These are phyloP conservation scores for Diarsia rubi DNA, from an alignment of 2,888 invertebrate species.

Conservation along the genomic window DNA sequence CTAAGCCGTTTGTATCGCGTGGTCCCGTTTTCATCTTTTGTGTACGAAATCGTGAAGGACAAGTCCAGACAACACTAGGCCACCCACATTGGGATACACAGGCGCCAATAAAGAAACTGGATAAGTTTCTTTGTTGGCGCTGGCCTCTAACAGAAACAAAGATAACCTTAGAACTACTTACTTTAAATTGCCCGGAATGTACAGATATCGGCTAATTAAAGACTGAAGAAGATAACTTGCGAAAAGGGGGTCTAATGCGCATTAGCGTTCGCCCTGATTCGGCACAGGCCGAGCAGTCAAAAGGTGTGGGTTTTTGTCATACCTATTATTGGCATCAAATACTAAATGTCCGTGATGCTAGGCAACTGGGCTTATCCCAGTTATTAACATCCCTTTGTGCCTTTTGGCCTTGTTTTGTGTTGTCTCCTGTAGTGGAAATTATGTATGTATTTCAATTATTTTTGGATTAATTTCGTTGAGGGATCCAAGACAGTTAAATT, in stretches of 20 bases:
- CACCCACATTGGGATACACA: constrained; percentile 27
- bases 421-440: too few relatives aligned
- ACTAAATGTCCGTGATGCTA: too few relatives aligned
- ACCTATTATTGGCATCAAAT: too few relatives aligned
- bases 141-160: constrained; percentile 19
- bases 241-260: neutral
- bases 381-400: too few relatives aligned
- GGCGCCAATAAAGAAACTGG: too few relatives aligned
- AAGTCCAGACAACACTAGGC: constrained; percentile 1
- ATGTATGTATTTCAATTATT: too few relatives aligned
- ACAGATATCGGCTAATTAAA: constrained; percentile 1
- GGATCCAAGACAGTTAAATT: too few relatives aligned
- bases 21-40: constrained; percentile 1
- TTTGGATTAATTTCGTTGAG: too few relatives aligned
- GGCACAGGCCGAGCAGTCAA: neutral
- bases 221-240: neutral
- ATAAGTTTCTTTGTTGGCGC: constrained; percentile 39
- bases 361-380: too few relatives aligned
- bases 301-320: too few relatives aligned
- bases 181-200: constrained; percentile 8
- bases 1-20: neutral
- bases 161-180: constrained; percentile 39
- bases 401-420: too few relatives aligned
- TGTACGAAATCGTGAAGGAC: neutral
- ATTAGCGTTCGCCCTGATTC: neutral